Base-by-base conservation (phyloP, 2,888 invertebrate genomes). In the Phyllotreta cruciferae region DNA sequence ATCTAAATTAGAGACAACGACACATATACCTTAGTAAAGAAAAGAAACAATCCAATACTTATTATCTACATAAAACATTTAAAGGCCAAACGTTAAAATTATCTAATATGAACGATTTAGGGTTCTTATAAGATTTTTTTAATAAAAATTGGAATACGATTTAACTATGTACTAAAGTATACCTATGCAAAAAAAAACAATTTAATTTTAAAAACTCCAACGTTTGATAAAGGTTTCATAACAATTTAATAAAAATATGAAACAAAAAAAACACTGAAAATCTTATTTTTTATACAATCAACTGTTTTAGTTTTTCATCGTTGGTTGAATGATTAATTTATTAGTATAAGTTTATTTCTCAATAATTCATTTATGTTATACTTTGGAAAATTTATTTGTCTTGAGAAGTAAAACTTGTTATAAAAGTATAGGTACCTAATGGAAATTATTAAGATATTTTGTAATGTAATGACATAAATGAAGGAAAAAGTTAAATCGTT, bases 1-100 rank as follows among this genome's bases (percentile, higher is more conserved):
- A 74, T 76, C 74, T 74, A 77, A 77, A 77, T 77, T 74, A 73
- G 79, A 81, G 80, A 82, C 82, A 82, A 82, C 82, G 82, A 82
- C 82, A 82, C 82, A 75, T 79, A 77, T 79, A 78, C 66, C 61
- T 62, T 65, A 65, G 62, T 35, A 24, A 24, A 24, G 24, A 24
- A 24, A 24, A 24, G 36, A 67, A 68, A 66, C 52, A 64, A 64
- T 57, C 57, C 60, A 56, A 37, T 64, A 44, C 56, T 54, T 42
- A 47, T 52, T 53, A 61, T 61, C 56, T 61, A 57, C 62, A 53
- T 38, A 47, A 60, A 58, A 66, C 58, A 55, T 24, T 24, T 24
- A 24, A 24, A 24, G 56, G 58, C 63, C 53, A 52, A 47, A 62
- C 42, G 56, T 60, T 45, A 53, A 60, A 61, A 64, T 50, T 58